Percentiles rank a stretch among this genome's conserved stretches.
These are phyloP conservation scores for Danionella cerebrum DNA, from an alignment of 2,113 vertebrate species.

Conservation along the genomic window DNA sequence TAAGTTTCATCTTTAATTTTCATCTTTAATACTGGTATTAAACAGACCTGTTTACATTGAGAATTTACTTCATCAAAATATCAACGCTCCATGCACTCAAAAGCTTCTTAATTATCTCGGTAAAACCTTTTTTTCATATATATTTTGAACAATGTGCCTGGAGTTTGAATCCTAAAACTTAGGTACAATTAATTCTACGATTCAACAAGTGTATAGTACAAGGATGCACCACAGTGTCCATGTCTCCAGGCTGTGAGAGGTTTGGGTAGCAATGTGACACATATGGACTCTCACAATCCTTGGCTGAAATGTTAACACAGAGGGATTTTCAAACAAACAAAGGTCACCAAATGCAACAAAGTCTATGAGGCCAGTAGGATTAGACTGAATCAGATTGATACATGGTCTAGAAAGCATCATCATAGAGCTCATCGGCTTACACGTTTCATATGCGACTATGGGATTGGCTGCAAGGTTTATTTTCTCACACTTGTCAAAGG, in stretches of 20 bases:
- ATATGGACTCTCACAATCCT: neutral
- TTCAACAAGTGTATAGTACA: no score
- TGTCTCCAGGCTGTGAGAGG: neutral
- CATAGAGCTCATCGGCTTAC: conserved; percentile 26
- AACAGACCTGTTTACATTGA: no score
- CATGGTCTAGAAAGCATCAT: conserved; percentile 26
- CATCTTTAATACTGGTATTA: no score
- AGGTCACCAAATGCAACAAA: conserved; percentile 12
- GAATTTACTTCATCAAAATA: no score
- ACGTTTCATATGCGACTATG: conserved; percentile 26
- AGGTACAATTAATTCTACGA: no score
- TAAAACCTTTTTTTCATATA: no score
- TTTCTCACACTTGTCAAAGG: conserved; percentile 17
- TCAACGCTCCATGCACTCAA: no score
- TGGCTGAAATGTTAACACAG: conserved; percentile 17
- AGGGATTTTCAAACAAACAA: conserved; percentile 24
- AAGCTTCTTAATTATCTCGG: no score
- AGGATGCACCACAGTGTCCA: neutral
- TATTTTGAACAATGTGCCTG: no score
- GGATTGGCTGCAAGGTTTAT: conserved; percentile 27
- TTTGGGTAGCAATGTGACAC: neutral
- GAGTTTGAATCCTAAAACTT: no score
- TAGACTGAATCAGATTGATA: conserved; percentile 22
- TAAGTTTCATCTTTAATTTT: no score
- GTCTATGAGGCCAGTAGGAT: conserved; percentile 34